phyloP scores from a whole-genome alignment of 2,797 vertebrate species.

The Ispidina lecontei region DNA sequence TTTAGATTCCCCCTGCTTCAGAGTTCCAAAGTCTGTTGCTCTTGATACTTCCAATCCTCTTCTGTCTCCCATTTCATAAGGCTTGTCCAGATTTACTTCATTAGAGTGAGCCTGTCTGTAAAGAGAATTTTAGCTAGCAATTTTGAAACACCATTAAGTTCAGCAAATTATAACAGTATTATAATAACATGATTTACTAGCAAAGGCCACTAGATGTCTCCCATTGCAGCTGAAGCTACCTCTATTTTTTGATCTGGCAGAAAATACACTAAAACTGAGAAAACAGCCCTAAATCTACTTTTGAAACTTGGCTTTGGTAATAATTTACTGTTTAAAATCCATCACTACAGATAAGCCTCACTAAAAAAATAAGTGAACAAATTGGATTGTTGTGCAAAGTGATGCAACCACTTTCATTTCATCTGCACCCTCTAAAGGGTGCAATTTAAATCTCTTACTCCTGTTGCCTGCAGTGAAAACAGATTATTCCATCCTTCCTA shows the following conservation, averaged over 20 bases:
- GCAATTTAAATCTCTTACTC: neutral
- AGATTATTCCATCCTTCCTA: neutral
- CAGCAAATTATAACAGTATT: neutral
- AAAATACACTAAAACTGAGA: neutral
- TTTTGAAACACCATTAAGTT: neutral
- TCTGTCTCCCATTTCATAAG: constrained; percentile 82
- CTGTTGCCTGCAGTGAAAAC: neutral
- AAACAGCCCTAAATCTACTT: neutral
- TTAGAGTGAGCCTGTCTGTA: neutral
- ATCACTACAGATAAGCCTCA: neutral
- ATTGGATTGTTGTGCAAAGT: neutral
- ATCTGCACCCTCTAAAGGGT: neutral
- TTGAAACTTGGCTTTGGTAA: neutral
- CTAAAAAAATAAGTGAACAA: neutral
- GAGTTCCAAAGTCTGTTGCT: constrained; percentile 83
- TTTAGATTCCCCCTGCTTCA: constrained; percentile 82
- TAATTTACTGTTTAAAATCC: neutral
- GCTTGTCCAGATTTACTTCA: neutral
- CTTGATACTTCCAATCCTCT: constrained; percentile 84
- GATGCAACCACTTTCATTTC: neutral
- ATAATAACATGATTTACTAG: neutral
- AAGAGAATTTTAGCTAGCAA: neutral
- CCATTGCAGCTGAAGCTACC: neutral
- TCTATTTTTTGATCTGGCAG: neutral
- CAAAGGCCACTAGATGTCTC: constrained; percentile 30